Percentiles rank a stretch among this genome's conserved stretches.
Evolutionary conservation across 1,140 invertebrate genomes (phyloP).

Genomic region (Neodiprion virginianus): DNA sequence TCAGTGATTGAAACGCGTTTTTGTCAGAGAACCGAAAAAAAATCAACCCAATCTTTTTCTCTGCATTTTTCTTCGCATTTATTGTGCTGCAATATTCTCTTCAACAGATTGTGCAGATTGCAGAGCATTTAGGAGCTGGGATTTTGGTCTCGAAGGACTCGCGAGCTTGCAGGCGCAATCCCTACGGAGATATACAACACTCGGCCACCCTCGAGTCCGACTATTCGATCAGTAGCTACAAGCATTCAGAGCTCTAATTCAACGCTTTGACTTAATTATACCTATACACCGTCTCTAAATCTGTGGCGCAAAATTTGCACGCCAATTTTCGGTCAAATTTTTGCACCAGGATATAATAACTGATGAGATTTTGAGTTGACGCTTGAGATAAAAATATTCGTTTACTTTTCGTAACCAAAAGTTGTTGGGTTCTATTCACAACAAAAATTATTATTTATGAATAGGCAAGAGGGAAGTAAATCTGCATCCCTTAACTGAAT

Average conservation of each 20-base stretch:
- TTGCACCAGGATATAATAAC: background rate
- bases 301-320: background rate
- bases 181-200: constrained; percentile 36
- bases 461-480: background rate
- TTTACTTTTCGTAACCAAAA: background rate
- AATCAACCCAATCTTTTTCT: no score
- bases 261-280: constrained; percentile 58
- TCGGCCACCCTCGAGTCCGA: constrained; percentile 42
- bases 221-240: background rate
- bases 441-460: background rate
- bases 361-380: background rate
- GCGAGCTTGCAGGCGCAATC: constrained; percentile 29
- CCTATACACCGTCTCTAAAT: background rate
- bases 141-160: background rate
- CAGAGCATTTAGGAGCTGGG: background rate
- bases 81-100: no score
- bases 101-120: background rate
- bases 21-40: no score
- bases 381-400: background rate
- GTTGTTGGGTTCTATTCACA: background rate
- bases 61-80: no score
- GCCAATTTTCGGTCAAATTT: background rate
- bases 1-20: constrained; percentile 15
- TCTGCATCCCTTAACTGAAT: background rate
- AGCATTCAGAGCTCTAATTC: constrained; percentile 49